Evolutionary conservation across 1,140 invertebrate species (phyloP).

Genomic region (Tetranychus cinnabarinus): DNA sequence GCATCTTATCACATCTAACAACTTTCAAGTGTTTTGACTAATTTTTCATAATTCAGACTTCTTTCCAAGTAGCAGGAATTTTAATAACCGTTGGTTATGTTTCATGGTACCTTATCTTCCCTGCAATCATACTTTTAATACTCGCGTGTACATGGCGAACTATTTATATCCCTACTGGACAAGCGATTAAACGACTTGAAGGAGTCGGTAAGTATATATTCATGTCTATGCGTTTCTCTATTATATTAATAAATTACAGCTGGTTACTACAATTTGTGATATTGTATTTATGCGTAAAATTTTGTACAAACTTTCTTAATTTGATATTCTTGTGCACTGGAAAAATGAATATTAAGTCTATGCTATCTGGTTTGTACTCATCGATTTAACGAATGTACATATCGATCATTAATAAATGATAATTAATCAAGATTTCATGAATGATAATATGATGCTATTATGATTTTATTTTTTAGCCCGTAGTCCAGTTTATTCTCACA

Average conservation of each 20-base stretch:
- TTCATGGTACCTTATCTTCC: conserved; percentile 29
- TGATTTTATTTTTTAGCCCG: conserved; percentile 15
- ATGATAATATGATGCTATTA: neutral
- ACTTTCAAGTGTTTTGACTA: neutral
- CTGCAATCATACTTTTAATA: conserved; percentile 37
- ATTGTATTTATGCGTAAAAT: too few relatives aligned
- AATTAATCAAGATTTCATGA: too few relatives aligned
- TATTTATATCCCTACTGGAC: conserved; percentile 53
- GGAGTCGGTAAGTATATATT: conserved; percentile 34
- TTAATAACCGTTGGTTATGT: neutral
- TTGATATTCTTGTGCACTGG: too few relatives aligned
- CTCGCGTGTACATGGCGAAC: conserved; percentile 47
- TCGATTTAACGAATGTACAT: too few relatives aligned
- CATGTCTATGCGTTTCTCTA: too few relatives aligned
- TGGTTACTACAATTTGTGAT: too few relatives aligned
- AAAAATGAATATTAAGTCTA: too few relatives aligned
- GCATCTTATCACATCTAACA: neutral
- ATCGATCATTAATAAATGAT: too few relatives aligned
- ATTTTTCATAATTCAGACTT: conserved; percentile 26
- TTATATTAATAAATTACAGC: too few relatives aligned
- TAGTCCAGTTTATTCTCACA: conserved; percentile 54
- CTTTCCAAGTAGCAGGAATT: neutral
- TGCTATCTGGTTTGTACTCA: too few relatives aligned
- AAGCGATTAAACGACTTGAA: conserved; percentile 70
- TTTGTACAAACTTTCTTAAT: too few relatives aligned